Base-by-base conservation (phyloP, 1,140 invertebrate species). In the Wiebesia pumilae region DNA sequence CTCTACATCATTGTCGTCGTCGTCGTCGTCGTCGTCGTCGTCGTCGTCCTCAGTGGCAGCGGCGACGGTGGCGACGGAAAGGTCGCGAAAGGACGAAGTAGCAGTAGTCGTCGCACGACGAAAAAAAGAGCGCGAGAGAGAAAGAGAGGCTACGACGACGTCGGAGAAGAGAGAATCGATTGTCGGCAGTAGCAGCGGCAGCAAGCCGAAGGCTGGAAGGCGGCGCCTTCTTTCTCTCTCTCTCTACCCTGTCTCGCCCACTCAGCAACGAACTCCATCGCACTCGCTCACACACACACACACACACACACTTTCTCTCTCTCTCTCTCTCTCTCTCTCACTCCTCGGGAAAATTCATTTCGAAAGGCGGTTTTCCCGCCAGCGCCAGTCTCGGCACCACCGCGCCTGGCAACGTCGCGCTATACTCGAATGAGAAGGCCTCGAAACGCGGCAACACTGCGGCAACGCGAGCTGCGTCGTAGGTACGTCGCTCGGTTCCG, bases 301-400 rank as follows among this genome's bases (percentile, higher is more conserved):
- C 43, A 7, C 43, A 7, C 86, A 82, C 86, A 77, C 47, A 73
- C 81, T 33, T 27, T n/a, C 62, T 79, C 73, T 35, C 27, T 71
- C 40, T 14, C n/a, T 73, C 33, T 54, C 81, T 35, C 88, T 88
- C 85, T 62, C 83, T 84, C 84, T 27, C 65, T 71, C 47, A n/a
- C 33, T 71, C 88, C 84, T 86, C 85, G 89, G 89, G 89, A 92
- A 92, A 93, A 92, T 93, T 91, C 88, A 89, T 92, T 94, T 94
- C 91, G 91, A 93, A 93, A 93, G 90, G 88, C 89, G 90, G 91
- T 91, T 94, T 94, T 94, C 93, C 93, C 93, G 93, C 93, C 92
- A 92, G 91, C 90, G 51, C n/a, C 77, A 87, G 91, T 54, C 83
- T 80, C 51, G 54, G 81, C 85, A 58, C 24, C 51, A 14, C 81